Conservation (phyloP, 2,888 invertebrate genomes). For the Hypomecis atomaria region DNA sequence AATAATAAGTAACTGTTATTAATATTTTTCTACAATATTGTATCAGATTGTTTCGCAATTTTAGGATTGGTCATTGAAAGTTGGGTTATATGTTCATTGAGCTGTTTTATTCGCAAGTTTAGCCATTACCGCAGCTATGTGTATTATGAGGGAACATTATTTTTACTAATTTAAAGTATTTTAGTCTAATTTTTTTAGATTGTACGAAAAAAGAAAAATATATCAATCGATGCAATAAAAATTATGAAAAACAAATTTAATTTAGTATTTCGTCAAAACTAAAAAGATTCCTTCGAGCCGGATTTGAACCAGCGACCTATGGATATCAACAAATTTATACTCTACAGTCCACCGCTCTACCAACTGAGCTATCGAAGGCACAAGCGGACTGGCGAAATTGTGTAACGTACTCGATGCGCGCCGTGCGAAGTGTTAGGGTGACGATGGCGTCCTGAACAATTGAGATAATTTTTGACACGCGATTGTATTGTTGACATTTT, state of each 20-base stretch:
- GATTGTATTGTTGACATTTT: background rate
- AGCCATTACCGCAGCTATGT: no score
- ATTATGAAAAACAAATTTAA: background rate
- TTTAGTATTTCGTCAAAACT: constrained; percentile 1
- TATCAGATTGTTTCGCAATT: no score
- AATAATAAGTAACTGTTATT: no score
- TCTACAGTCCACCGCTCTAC: constrained; percentile 86
- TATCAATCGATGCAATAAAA: background rate
- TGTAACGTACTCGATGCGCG: constrained; percentile 8
- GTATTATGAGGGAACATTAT: no score
- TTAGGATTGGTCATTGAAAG: no score
- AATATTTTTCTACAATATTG: no score
- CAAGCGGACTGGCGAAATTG: constrained; percentile 38
- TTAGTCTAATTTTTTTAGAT: no score
- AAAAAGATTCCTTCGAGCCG: constrained; percentile 83
- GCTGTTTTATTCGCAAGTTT: no score
- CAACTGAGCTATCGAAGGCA: constrained; percentile 85
- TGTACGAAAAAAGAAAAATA: no score
- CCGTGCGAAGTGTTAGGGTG: constrained; percentile 41
- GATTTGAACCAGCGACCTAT: constrained; percentile 87
- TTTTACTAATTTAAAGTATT: no score
- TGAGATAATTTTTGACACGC: background rate
- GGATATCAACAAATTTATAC: constrained; percentile 65
- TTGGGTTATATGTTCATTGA: no score
- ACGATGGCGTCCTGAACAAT: constrained; percentile 34